Percentiles rank a stretch among this genome's conserved stretches.
Conservation (phyloP, 1,140 invertebrate species). For the Liolophura sinensis region DNA sequence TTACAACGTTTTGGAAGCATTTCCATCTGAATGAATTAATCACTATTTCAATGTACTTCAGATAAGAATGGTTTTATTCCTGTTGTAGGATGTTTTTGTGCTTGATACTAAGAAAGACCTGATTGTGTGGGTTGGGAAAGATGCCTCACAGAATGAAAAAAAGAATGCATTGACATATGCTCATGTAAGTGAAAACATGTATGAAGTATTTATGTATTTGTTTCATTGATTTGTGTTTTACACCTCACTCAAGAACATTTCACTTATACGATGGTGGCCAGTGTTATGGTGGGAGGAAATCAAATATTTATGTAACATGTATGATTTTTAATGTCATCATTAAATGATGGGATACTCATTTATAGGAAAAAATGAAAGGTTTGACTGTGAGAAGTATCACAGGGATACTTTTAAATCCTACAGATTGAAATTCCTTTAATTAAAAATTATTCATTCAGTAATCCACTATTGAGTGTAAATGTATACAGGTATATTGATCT, state of each 20-base stretch:
- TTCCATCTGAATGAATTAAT: background rate
- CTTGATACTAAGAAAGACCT: slow-evolving; percentile 71
- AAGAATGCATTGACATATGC: slow-evolving; percentile 53
- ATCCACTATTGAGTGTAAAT: background rate
- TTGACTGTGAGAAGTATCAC: too few relatives aligned
- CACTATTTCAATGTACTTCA: background rate
- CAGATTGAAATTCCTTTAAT: background rate
- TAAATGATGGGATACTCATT: too few relatives aligned
- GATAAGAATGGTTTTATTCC: slow-evolving; percentile 2
- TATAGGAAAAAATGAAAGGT: too few relatives aligned
- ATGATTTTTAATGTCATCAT: too few relatives aligned
- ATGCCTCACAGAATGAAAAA: slow-evolving; percentile 64
- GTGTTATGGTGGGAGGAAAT: too few relatives aligned
- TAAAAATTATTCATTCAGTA: background rate
- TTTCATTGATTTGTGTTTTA: too few relatives aligned
- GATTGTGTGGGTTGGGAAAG: slow-evolving; percentile 81
- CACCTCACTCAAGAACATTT: too few relatives aligned
- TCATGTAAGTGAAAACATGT: slow-evolving; percentile 41
- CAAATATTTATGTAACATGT: too few relatives aligned
- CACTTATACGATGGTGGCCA: too few relatives aligned
- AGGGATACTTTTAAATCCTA: too few relatives aligned
- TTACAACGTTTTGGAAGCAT: too few relatives aligned
- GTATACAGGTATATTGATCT: background rate
- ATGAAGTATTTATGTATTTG: too few relatives aligned
- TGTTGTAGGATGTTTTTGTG: slow-evolving; percentile 76